Evolutionary conservation across 2,888 invertebrate genomes (phyloP), one percentile per base, ranked within the genome.

Genomic region (Spodoptera exigua): DNA sequence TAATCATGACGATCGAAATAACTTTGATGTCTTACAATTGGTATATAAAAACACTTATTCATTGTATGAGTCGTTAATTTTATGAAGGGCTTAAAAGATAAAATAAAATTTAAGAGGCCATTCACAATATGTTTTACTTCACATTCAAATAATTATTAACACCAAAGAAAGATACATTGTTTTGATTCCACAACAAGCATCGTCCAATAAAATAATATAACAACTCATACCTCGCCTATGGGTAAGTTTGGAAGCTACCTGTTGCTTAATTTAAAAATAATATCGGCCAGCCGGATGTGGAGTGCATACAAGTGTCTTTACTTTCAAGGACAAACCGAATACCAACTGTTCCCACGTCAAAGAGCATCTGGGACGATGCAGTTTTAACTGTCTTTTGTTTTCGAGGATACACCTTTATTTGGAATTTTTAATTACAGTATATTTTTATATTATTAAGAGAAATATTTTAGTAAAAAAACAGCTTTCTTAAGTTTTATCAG

Each of bases 201-300:
- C 9, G 27, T 27, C 9, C 27, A 5, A 9, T 4, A 27, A 0
- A 27, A 27, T 27, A 27, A 27, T 27, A 9, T 27, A 27, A 7
- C 7, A 7, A 9, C 9, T 27, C 27, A 27, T 27, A 9, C 27
- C 27, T 27, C 9, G 27, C 27, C 7, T 0, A 5, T n/a, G n/a
- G n/a, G n/a, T 7, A 27, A 0, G 2, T 54, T 39, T 54, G 17
- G 18, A 54, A 34, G 17, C 21, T 65, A 61, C 40, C 36, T 49
- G 52, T 44, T 12, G 48, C 32, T 17, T 49, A 64, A 61, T 61
- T 45, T 70, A 70, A 41, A 74, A 76, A 76, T 70, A 73, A 76
- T 78, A 78, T 84, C 79, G 66, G 71, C 47, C 49, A 79, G 74
- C 83, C 90, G 92, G 90, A 92, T 89, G 86, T 83, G 71, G 82